Conservation (phyloP, 2,797 vertebrate genomes). For the Periparus ater region DNA sequence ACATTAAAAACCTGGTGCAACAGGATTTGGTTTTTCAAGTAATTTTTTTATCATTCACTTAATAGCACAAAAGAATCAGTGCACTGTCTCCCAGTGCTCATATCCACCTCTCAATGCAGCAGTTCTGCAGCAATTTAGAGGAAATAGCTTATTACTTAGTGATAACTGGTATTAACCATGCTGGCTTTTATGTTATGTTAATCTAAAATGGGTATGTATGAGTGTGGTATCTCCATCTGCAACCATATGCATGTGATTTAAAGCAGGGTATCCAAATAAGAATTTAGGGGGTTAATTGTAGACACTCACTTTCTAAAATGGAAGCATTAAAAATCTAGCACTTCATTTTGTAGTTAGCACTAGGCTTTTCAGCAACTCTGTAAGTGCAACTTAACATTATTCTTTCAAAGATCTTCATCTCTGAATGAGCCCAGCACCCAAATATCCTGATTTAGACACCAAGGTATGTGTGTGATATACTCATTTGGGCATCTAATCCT, state of each 20-base stretch:
- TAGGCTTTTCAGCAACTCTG: neutral
- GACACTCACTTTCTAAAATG: neutral
- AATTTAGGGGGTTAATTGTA: neutral
- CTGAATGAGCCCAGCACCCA: neutral
- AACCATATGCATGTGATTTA: neutral
- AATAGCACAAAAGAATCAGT: neutral
- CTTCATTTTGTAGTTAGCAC: neutral
- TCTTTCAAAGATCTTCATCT: neutral
- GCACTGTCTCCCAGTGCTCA: neutral
- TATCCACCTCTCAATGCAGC: neutral
- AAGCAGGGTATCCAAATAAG: neutral
- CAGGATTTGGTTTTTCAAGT: neutral
- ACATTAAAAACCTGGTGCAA: neutral
- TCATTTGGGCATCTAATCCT: neutral
- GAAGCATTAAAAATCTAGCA: neutral
- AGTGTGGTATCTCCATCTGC: neutral
- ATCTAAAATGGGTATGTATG: neutral
- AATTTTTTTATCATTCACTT: neutral
- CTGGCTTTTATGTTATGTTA: neutral
- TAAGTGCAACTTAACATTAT: neutral
- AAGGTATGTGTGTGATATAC: neutral
- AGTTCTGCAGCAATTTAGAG: neutral
- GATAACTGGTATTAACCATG: slow-evolving; percentile 2
- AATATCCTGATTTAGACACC: neutral
- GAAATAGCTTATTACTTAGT: slow-evolving; percentile 26